A percentile compares a stretch with the other conserved stretches of the same genome.
Conservation (phyloP, 2,888 invertebrate genomes). For the Meloe dianella region DNA sequence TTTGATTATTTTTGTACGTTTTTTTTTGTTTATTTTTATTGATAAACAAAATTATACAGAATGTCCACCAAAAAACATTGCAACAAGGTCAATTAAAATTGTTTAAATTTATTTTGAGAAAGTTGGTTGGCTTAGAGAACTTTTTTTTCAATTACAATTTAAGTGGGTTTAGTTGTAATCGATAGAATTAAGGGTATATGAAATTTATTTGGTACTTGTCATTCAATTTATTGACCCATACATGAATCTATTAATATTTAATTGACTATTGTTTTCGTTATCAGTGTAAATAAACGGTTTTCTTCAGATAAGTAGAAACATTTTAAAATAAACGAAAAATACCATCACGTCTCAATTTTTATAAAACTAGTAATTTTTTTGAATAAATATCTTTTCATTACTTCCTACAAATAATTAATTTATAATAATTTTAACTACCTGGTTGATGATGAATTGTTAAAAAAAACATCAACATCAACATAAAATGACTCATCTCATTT, state of each 20-base stretch:
- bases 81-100: not conserved
- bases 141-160: conserved; percentile 17
- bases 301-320: not conserved
- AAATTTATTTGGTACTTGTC: not conserved
- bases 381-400: not conserved
- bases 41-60: conserved; percentile 3
- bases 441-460: not conserved
- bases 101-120: not conserved
- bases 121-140: not conserved
- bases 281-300: conserved; percentile 6
- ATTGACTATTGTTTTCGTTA: conserved; percentile 28
- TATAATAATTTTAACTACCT: not conserved
- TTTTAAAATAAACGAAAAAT: not conserved
- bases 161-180: conserved; percentile 23
- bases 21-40: not conserved
- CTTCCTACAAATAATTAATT: not conserved
- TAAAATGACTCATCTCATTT: conserved; percentile 3
- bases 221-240: conserved; percentile 11
- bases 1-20: conserved; percentile 5
- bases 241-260: conserved; percentile 31
- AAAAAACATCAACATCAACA: too few relatives aligned
- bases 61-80: conserved; percentile 6
- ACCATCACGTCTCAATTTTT: not conserved
- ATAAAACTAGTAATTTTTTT: too few relatives aligned
- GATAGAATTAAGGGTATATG: conserved; percentile 4